Evolutionary conservation across 1,140 invertebrate genomes (phyloP).

Genomic region (Tetramorium alpestre): DNA sequence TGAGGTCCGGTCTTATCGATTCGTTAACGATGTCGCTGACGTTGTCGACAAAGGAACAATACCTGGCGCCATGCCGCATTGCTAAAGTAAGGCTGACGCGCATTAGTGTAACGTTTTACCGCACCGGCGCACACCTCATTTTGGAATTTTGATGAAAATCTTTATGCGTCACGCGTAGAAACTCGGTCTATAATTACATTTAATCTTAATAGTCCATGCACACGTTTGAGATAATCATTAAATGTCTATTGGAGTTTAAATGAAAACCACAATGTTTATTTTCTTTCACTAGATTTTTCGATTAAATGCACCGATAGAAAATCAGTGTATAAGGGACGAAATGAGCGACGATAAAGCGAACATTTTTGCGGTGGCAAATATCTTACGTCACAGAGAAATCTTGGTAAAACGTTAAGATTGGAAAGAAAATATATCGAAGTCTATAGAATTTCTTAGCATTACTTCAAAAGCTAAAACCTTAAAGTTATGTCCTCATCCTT

Average conservation of each 20-base stretch:
- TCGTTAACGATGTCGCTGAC: slow-evolving; percentile 80
- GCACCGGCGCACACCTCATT: not conserved
- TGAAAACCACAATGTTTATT: not conserved
- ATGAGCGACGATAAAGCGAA: not conserved
- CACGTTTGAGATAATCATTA: not conserved
- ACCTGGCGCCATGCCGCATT: not conserved
- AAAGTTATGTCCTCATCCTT: not conserved
- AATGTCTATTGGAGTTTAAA: not conserved
- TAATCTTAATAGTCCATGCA: not conserved
- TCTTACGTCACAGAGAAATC: not conserved
- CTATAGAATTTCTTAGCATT: not conserved
- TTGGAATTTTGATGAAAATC: slow-evolving; percentile 32
- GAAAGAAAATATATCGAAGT: not conserved
- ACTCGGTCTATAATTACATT: not conserved
- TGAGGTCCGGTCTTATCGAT: slow-evolving; percentile 82
- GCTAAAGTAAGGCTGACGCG: slow-evolving; percentile 35
- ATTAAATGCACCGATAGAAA: not conserved
- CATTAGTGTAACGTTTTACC: slow-evolving; percentile 10
- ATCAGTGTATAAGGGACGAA: not conserved
- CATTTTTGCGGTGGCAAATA: not conserved
- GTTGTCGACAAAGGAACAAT: slow-evolving; percentile 80
- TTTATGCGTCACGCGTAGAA: not conserved
- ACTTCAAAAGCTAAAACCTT: not conserved
- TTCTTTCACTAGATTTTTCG: not conserved
- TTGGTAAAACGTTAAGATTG: not conserved